Evolutionary conservation across 2,797 vertebrate genomes (phyloP).

Genomic region (Eospalax fontanierii): DNA sequence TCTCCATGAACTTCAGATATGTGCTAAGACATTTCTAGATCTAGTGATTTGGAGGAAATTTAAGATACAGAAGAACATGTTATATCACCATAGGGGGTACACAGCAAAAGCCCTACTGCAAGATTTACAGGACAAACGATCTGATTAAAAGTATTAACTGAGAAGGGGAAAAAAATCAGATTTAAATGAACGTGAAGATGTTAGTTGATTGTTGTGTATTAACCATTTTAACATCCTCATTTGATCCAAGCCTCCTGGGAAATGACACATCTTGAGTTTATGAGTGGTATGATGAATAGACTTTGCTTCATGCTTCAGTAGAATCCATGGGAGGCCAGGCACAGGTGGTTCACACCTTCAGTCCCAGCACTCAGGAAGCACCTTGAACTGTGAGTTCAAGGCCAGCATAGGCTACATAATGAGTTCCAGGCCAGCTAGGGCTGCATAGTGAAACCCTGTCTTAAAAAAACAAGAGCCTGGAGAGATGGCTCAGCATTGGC

Average conservation of each 20-base stretch:
- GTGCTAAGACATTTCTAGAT: too few species aligned
- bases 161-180: not conserved
- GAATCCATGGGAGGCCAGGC: not conserved
- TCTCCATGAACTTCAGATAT: not conserved
- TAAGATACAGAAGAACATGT: not conserved
- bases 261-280: not conserved
- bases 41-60: not conserved
- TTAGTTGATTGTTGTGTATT: not conserved
- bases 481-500: too few species aligned
- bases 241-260: constrained; percentile 52
- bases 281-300: not conserved
- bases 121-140: not conserved
- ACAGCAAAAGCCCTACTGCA: not conserved
- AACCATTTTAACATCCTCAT: not conserved
- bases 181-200: constrained; percentile 1
- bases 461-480: too few species aligned
- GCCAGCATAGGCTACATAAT: too few species aligned
- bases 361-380: too few species aligned
- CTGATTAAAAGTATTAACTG: not conserved
- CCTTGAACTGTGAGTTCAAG: too few species aligned
- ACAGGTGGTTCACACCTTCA: too few species aligned
- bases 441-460: too few species aligned
- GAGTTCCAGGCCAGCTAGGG: too few species aligned
- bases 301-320: not conserved
- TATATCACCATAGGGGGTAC: not conserved